These are phyloP conservation scores for Addax nasomaculatus DNA, from an alignment of 2,113 vertebrate genomes.

Conservation along the genomic window DNA sequence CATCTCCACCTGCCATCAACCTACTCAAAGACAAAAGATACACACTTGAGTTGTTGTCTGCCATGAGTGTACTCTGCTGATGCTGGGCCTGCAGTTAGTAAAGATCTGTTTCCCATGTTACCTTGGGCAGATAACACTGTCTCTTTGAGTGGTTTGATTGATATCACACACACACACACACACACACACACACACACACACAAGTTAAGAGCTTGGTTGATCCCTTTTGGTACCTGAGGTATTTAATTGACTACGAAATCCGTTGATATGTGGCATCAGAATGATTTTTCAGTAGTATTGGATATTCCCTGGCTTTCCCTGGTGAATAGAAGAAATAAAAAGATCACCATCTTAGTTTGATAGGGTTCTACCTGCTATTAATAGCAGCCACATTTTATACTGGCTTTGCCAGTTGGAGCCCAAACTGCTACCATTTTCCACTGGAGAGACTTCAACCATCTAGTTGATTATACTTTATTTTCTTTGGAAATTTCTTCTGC, in stretches of 20 bases:
- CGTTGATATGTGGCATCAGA: not conserved
- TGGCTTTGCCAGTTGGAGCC: not conserved
- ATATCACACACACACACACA: not conserved
- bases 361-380: not conserved
- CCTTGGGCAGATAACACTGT: not conserved
- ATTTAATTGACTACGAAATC: not conserved
- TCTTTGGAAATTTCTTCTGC: slow-evolving; percentile 45
- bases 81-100: not conserved
- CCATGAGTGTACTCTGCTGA: not conserved
- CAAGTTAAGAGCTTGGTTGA: not conserved
- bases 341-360: not conserved
- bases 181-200: not conserved
- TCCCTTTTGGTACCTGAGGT: not conserved
- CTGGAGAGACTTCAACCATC: slow-evolving; percentile 37
- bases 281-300: not conserved
- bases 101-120: not conserved
- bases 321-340: not conserved
- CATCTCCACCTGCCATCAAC: not conserved
- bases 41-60: too few species aligned
- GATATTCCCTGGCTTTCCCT: not conserved
- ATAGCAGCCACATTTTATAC: not conserved
- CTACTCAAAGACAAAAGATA: not conserved
- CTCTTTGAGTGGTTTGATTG: not conserved
- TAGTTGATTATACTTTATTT: slow-evolving; percentile 35
- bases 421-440: not conserved